phyloP scores from a whole-genome alignment of 2,113 vertebrate genomes.

The Tretioscincus oriximinensis region DNA sequence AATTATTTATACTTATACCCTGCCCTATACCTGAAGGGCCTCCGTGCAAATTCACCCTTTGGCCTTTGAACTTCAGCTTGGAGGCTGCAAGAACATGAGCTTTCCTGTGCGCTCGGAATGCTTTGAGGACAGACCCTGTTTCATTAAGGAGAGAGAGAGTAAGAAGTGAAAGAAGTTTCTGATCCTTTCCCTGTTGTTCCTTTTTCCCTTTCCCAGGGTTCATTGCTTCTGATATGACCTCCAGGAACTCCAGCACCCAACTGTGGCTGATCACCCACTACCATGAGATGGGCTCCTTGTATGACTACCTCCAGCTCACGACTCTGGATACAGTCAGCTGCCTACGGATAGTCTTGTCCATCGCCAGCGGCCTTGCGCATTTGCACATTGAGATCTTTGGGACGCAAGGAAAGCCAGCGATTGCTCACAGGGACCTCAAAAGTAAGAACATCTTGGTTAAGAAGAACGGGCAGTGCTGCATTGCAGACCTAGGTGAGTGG shows the following conservation, averaged over 20 bases:
- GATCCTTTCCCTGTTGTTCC: background rate
- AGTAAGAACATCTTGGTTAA: slow-evolving; percentile 98
- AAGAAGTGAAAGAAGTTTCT: background rate
- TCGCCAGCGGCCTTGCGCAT: slow-evolving; percentile 91
- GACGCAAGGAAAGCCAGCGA: slow-evolving; percentile 96
- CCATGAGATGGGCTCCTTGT: slow-evolving; percentile 96
- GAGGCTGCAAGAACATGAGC: background rate
- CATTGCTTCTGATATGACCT: slow-evolving; percentile 98
- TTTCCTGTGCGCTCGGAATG: background rate
- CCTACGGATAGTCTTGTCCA: slow-evolving; percentile 91
- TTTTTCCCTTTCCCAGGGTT: slow-evolving; percentile 76
- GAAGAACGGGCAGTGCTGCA: slow-evolving; percentile 97
- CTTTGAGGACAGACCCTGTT: no score
- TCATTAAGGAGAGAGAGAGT: background rate
- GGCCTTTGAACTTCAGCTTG: no score
- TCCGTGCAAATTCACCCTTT: no score
- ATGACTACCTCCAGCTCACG: slow-evolving; percentile 94
- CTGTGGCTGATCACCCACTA: slow-evolving; percentile 98
- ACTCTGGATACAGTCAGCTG: slow-evolving; percentile 90
- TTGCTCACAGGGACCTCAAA: slow-evolving; percentile 94
- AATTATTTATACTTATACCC: no score
- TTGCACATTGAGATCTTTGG: slow-evolving; percentile 99
- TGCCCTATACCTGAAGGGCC: no score
- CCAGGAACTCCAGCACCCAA: slow-evolving; percentile 97
- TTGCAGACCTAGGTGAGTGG: slow-evolving; percentile 91